phyloP scores from a whole-genome alignment of 2,888 invertebrate genomes.

The Chymomyza caudatula region DNA sequence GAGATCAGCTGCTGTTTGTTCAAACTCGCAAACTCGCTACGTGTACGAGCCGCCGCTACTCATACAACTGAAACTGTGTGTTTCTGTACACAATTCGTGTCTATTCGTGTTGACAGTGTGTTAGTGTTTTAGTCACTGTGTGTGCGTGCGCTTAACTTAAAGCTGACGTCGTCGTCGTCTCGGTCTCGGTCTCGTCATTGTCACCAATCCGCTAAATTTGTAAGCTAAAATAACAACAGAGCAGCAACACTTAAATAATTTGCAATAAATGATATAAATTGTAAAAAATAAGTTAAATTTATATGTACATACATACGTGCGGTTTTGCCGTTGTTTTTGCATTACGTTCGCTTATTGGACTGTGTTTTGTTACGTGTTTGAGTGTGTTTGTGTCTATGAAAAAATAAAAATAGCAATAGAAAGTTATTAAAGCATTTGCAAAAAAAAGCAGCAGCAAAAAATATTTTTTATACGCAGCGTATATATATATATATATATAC shows the following conservation, averaged over 20 bases:
- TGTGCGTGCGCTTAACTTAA: constrained; percentile 52
- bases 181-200: constrained; percentile 32
- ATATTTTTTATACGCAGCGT: constrained; percentile 30
- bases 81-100: neutral
- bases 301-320: constrained; percentile 47
- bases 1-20: constrained; percentile 68
- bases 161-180: constrained; percentile 46
- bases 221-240: neutral
- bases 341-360: constrained; percentile 18
- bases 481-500: constrained; percentile 1
- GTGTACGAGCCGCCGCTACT: constrained; percentile 36
- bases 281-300: constrained; percentile 13
- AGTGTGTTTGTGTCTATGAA: constrained; percentile 29
- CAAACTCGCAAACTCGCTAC: constrained; percentile 52
- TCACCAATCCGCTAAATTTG: constrained; percentile 5
- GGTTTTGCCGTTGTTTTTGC: constrained; percentile 8
- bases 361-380: constrained; percentile 14
- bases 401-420: constrained; percentile 71
- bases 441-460: constrained; percentile 40
- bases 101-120: constrained; percentile 7
- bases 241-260: constrained; percentile 22
- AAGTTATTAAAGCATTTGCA: constrained; percentile 65
- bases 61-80: constrained; percentile 9
- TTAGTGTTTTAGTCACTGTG: constrained; percentile 20
- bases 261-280: constrained; percentile 47